Evolutionary conservation across 2,113 vertebrate genomes (phyloP), one percentile per base, ranked within the genome.

Genomic region (Phainopepla nitens): DNA sequence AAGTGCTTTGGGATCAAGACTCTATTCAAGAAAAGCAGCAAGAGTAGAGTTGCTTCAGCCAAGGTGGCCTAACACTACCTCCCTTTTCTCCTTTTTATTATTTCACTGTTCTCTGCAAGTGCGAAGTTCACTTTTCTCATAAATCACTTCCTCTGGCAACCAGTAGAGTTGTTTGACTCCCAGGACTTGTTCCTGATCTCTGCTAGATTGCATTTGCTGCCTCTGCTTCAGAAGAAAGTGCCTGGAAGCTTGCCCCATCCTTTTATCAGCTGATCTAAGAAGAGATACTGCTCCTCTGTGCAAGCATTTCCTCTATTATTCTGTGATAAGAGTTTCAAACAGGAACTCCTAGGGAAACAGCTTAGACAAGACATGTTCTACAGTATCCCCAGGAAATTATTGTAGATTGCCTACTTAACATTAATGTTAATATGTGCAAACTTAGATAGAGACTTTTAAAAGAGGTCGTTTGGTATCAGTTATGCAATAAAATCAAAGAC

Each of bases 381-480:
- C 56, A 76, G 89, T 82, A 89, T 58, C 61, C 82, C 29, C 33
- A 83, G 28, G 47, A 92, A 92, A 70, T 92, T 89, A 94, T 54
- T 76, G 56, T 16, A 91, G 78, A 86, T 58, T 47, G 50, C 90
- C 28, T 70, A n/a, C 28, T 69, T 80, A 87, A 62, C 36, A 73
- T 80, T 45, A 51, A 62, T 77, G 86, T 82, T 72, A 39, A 28
- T 21, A 87, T 19, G 18, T 84, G 16, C 36, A n/a, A 58, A 69
- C 65, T 57, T 62, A 45, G 50, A 82, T 13, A 21, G 29, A 68
- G 31, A 49, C 12, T 44, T 78, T 76, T 71, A 9, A 42, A 86
- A 83, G 86, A 71, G 39, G 9, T 83, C 51, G 53, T 94, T 97
- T 94, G 57, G 77, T 82, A 82, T 79, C 35, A 94, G 35, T 87